Evolutionary conservation across 2,113 vertebrate species (phyloP), one percentile per base, ranked within the genome.

Genomic region (Noturus placidus): DNA sequence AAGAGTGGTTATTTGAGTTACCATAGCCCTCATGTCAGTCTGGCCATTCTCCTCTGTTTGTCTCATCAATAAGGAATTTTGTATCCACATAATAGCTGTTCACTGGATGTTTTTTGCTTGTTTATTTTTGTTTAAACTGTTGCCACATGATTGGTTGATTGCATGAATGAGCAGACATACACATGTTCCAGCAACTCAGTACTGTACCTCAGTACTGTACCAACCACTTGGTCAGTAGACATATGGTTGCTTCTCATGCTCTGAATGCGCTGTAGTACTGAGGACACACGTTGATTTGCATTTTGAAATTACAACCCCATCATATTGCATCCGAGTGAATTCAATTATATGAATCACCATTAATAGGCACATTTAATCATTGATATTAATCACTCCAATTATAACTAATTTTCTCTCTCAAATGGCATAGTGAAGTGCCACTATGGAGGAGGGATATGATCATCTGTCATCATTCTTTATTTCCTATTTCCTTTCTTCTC

Each of bases 281-380:
- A 33, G 77, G 25, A 82, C 52, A 65, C 79, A n/a, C 67, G 65
- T 88, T 92, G 87, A 91, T 92, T 92, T 92, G 91, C 93, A 91
- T 91, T 89, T 88, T 63, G 85, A 87, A 91, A 90, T 91, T 61
- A 91, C 90, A 91, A 65, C 87, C 50, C 82, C 86, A 87, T 91
- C 91, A 91, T 91, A 92, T 91, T 92, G 92, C 88, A 35, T 93
- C 90, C 91, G 72, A 90, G 90, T 91, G 88, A 91, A 92, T 91
- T 89, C 93, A 93, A 94, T 95, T 94, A 95, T 85, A 89, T 88
- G 89, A 91, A 90, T 92, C 91, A 93, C 92, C 92, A 92, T 93
- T 92, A 93, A 92, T 92, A 92, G 91, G 89, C 91, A 87, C 83
- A 81, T 92, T 93, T 92, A 92, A 93, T 95, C 93, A 94, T 94